These are phyloP conservation scores for Cancer borealis DNA, from an alignment of 2,888 invertebrate genomes.

Conservation along the genomic window DNA sequence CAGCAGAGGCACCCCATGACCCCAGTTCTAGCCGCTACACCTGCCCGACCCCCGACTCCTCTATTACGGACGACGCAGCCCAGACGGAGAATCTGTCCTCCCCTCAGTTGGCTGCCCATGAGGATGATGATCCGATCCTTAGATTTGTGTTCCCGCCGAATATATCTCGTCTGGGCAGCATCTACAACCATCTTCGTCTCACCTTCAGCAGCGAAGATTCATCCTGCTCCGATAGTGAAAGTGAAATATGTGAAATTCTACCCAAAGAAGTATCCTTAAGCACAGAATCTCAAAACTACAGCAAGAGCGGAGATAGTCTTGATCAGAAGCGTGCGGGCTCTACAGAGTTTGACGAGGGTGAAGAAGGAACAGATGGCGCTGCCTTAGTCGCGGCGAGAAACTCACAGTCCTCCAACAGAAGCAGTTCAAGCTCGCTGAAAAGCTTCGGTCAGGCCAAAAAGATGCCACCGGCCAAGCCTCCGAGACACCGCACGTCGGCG, in stretches of 20 bases:
- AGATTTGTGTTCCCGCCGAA: background rate
- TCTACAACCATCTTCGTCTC: background rate
- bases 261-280: background rate
- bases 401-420: background rate
- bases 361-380: background rate
- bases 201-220: background rate
- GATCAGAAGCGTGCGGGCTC: background rate
- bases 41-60: background rate
- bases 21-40: background rate
- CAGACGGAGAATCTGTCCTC: background rate
- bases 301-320: background rate
- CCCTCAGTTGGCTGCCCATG: background rate
- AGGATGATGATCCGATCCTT: background rate
- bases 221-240: background rate
- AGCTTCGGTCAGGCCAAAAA: background rate
- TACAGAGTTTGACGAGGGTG: background rate
- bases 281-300: background rate
- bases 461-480: background rate
- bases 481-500: background rate
- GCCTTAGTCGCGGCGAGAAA: background rate
- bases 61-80: background rate
- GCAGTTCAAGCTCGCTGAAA: background rate
- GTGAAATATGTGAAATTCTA: background rate
- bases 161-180: slow-evolving; percentile 17
- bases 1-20: too few relatives aligned